phyloP scores from a whole-genome alignment of 2,797 vertebrate genomes.

The Stomatorhinus walkeri region DNA sequence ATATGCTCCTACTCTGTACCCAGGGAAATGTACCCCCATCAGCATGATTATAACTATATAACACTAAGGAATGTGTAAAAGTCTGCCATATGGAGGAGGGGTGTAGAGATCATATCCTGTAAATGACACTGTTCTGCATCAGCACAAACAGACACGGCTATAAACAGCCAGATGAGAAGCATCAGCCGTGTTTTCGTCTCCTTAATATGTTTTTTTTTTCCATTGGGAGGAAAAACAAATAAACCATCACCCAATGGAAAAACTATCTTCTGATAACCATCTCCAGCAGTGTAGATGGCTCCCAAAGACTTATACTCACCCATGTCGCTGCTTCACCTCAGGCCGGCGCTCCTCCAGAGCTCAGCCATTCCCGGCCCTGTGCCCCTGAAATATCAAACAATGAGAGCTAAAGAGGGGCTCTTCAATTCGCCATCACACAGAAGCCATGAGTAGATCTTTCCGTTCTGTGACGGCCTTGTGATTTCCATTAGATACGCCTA shows the following conservation, averaged over 20 bases:
- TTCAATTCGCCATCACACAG: constrained; percentile 47
- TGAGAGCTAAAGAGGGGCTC: constrained; percentile 49
- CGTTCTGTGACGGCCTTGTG: background rate
- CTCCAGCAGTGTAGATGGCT: constrained; percentile 32
- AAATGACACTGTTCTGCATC: background rate
- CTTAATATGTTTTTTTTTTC: background rate
- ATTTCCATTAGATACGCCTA: background rate
- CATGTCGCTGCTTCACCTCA: constrained; percentile 33
- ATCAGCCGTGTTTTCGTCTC: background rate
- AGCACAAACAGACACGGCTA: background rate
- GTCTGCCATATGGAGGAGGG: background rate
- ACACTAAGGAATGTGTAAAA: background rate
- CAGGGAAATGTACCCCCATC: background rate
- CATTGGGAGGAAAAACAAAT: background rate
- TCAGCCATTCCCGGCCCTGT: background rate
- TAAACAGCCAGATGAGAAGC: background rate
- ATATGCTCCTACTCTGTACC: constrained; percentile 36
- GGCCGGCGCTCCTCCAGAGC: background rate
- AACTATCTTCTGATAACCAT: constrained; percentile 51
- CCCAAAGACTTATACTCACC: constrained; percentile 47
- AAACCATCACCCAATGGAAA: constrained; percentile 35
- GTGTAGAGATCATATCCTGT: background rate
- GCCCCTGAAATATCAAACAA: constrained; percentile 47
- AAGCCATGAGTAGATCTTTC: constrained; percentile 27
- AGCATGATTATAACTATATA: background rate